Percentiles rank a stretch among this genome's conserved stretches.
These are phyloP conservation scores for Cyclura pinguis DNA, from an alignment of 2,797 vertebrate genomes.

Conservation along the genomic window DNA sequence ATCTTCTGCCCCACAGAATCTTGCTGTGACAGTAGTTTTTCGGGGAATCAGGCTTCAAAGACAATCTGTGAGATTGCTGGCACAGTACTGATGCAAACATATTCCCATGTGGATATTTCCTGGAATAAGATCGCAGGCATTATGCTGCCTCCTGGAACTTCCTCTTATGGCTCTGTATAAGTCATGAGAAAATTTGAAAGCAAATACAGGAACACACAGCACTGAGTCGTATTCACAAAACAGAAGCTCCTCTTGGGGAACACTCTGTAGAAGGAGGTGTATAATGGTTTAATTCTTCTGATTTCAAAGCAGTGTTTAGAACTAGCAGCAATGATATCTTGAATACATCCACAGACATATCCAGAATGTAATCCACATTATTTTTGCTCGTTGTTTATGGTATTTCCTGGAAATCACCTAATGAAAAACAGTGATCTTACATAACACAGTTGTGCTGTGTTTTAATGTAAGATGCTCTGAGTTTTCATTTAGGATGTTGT, in stretches of 20 bases:
- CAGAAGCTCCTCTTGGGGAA: background rate
- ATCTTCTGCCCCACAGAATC: conserved; percentile 10
- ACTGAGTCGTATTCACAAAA: conserved; percentile 20
- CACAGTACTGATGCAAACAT: background rate
- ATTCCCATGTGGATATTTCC: conserved; percentile 37
- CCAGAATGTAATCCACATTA: background rate
- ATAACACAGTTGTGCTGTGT: background rate
- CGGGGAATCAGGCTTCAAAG: conserved; percentile 35
- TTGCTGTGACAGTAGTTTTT: conserved; percentile 19
- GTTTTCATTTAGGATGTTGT: background rate
- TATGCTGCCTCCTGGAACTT: background rate
- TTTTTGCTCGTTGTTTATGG: background rate
- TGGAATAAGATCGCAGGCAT: conserved; percentile 30
- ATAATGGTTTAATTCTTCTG: background rate
- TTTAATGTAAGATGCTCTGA: background rate
- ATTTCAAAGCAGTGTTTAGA: background rate
- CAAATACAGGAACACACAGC: conserved; percentile 2
- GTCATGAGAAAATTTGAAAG: conserved; percentile 36
- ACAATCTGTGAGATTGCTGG: background rate
- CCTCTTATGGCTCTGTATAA: conserved; percentile 24
- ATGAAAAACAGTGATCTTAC: background rate
- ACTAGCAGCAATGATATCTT: background rate
- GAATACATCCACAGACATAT: background rate
- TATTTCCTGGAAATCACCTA: background rate
- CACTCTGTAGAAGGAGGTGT: rapidly evolving